Percentiles rank a stretch among this genome's conserved stretches.
phyloP scores from a whole-genome alignment of 2,888 invertebrate genomes.

The Carcina quercana region DNA sequence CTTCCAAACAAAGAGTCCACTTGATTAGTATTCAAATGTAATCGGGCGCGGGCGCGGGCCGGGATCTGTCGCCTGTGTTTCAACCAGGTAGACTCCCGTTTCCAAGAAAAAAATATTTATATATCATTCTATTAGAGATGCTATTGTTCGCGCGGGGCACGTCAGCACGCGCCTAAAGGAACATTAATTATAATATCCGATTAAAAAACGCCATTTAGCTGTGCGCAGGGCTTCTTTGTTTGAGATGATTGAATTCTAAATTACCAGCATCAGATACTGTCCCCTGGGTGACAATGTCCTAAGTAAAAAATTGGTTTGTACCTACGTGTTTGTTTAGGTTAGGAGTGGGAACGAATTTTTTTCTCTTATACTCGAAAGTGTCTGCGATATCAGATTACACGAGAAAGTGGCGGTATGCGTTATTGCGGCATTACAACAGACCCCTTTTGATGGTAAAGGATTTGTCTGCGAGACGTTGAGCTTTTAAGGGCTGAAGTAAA shows the following conservation, averaged over 20 bases:
- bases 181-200: conserved; percentile 77
- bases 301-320: conserved; percentile 36
- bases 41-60: conserved; percentile 50
- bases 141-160: conserved; percentile 72
- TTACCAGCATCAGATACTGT: conserved; percentile 61
- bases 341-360: conserved; percentile 25
- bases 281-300: conserved; percentile 38
- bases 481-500: too few species aligned
- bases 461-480: too few species aligned
- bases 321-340: conserved; percentile 38
- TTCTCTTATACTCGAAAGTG: conserved; percentile 32
- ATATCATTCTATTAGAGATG: conserved; percentile 71
- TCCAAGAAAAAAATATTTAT: conserved; percentile 70
- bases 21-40: conserved; percentile 67
- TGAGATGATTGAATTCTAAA: conserved; percentile 71
- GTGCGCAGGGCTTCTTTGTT: conserved; percentile 67
- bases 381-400: conserved; percentile 52
- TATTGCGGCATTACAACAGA: too few species aligned
- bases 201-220: conserved; percentile 73
- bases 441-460: too few species aligned
- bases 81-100: conserved; percentile 69
- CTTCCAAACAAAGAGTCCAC: conserved; percentile 42
- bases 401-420: too few species aligned
- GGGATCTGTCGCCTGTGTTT: conserved; percentile 62
- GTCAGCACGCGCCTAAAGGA: conserved; percentile 74